Evolutionary conservation across 2,797 vertebrate species (phyloP).

Genomic region (Petrocephalus schoutedeni): DNA sequence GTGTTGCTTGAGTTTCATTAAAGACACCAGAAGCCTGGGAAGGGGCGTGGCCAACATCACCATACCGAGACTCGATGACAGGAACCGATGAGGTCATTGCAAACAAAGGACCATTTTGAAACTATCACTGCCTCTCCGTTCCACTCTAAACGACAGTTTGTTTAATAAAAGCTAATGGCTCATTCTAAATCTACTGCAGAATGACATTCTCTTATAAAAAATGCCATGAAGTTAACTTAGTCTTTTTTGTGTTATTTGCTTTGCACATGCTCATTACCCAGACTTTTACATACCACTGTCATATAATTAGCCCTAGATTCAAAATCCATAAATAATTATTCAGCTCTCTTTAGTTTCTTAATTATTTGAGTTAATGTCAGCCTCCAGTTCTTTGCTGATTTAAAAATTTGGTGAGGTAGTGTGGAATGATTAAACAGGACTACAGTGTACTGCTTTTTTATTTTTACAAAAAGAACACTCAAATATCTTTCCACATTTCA

Average conservation of each 20-base stretch:
- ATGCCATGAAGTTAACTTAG: not conserved
- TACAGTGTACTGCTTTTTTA: not conserved
- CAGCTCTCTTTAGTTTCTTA: not conserved
- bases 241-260: not conserved
- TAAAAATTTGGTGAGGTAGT: not conserved
- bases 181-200: not conserved
- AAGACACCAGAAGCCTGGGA: not conserved
- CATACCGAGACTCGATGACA: not conserved
- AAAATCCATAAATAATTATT: constrained; percentile 4
- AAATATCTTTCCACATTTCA: not conserved
- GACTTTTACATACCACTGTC: not conserved
- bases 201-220: not conserved
- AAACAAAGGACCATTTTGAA: constrained; percentile 4
- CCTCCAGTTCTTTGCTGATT: not conserved
- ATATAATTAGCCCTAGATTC: not conserved
- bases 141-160: not conserved
- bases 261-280: not conserved
- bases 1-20: constrained; percentile 3
- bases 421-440: not conserved
- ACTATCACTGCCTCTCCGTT: not conserved
- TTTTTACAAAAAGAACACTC: not conserved
- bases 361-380: constrained; percentile 1
- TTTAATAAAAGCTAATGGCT: constrained; percentile 12
- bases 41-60: not conserved
- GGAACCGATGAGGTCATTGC: not conserved